Evolutionary conservation across 2,113 vertebrate species (phyloP), one percentile per base, ranked within the genome.

Genomic region (Petroica traversi): DNA sequence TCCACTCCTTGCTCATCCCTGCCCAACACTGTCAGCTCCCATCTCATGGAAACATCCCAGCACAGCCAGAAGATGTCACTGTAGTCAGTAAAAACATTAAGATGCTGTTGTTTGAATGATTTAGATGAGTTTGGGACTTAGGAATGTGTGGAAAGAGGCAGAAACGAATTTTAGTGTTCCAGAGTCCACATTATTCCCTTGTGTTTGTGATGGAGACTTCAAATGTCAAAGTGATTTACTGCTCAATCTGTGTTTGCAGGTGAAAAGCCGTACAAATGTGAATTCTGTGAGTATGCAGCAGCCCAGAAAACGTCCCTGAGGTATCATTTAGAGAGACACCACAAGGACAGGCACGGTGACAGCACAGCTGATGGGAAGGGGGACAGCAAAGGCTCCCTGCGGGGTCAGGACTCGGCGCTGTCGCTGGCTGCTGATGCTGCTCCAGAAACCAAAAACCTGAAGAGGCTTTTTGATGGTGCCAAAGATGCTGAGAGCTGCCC

Each of bases 201-300:
- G 43, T 3, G 3, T 61, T 77, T 40, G 14, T 68, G 45, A 38
- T 52, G 7, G 5, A 33, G 36, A 41, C 19, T 87, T 91, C 20
- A 54, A 25, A 26, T 68, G 45, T 19, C 69, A 61, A 4, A 55
- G 6, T 46, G 31, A 43, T 4, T 12, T 25, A 77, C 80, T 72
- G 67, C 13, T 64, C 9, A 79, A 85, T 86, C 54, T 93, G 89
- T 94, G 40, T 97, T 97, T 98, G 36, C 94, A 99, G 99, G 99
- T 97, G 99, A 99, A 95, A 99, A 99, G 96, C 99, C 99, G 0
- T 99, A 98, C 95, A 99, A 99, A 98, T 99, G 99, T 98, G 98
- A 98, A 91, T 99, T 99, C 95, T 99, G 99, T 91, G 98, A 99
- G 74, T 99, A 99, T 11, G 99, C 99, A 26, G 99, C 99, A 19